Evolutionary conservation across 2,113 vertebrate species (phyloP).

Genomic region (Bufo gargarizans): DNA sequence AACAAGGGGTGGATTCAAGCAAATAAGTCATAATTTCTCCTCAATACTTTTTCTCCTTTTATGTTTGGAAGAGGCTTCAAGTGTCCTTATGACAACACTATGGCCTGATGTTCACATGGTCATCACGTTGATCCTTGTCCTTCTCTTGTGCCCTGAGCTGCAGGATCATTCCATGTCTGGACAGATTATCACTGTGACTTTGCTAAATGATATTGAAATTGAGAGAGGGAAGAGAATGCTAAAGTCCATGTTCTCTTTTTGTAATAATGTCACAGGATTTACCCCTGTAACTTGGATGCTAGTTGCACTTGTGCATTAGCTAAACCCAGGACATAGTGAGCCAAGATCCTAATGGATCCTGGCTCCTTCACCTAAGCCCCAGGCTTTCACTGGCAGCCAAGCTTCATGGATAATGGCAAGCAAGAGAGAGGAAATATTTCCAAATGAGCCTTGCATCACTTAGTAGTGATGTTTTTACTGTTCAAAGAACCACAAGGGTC

Average conservation of each 20-base stretch:
- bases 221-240: background rate
- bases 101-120: no score
- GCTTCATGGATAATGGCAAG: background rate
- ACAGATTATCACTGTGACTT: background rate
- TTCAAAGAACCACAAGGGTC: background rate
- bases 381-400: background rate
- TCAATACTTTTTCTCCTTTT: no score
- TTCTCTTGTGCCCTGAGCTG: background rate
- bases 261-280: background rate
- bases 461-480: background rate
- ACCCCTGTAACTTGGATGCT: background rate
- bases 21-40: no score
- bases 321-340: background rate
- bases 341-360: conserved; percentile 10
- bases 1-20: no score
- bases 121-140: background rate
- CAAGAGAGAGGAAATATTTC: background rate
- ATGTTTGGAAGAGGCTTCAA: no score
- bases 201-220: background rate
- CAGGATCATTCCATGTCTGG: background rate
- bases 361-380: background rate
- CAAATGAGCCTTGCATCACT: background rate
- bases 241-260: background rate
- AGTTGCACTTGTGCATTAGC: background rate
- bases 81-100: no score